Base-by-base conservation (phyloP, 2,113 vertebrate species). In the Butastur rufipennis region DNA sequence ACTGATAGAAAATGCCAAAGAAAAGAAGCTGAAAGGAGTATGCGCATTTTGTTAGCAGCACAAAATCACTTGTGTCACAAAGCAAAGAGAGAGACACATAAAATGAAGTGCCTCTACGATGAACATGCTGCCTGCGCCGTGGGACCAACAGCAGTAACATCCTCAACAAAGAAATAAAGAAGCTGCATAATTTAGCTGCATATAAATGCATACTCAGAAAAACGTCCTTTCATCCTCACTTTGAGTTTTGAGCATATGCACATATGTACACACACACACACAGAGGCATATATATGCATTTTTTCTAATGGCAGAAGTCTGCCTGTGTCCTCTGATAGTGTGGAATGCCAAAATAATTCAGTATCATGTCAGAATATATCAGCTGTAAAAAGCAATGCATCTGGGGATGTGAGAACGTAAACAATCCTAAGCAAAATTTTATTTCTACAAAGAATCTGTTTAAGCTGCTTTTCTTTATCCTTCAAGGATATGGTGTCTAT, bases 241-340 rank as follows among this genome's bases (percentile, higher is more conserved):
- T 17, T 3, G 32, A 40, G 31, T 29, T 77, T 16, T 31, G 88
- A 19, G n/a, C 2, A 8, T 10, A 55, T n/a, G 61, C 43, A 58
- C 32, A 9, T 11, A 32, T 0, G 1, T 23, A 7, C 3, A 20
- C 2, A 4, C 5, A 3, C 16, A 20, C 2, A 4, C 5, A 4
- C 16, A 25, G 3, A 21, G 3, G 25, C 2, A 59, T 10, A 50
- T 6, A 29, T 11, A 7, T 7, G 15, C 42, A 12, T 25, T 58
- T 84, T 62, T 77, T 36, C 38, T 52, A 40, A 26, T 9, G 13
- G 40, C 3, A n/a, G 62, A 43, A 62, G 11, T 63, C 86, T 66
- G 16, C 10, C 34, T 32, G 25, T 29, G 74, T 58, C 36, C 75
- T 87, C 65, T 36, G 61, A 19, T 4, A 42, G 21, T 1, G 2